Evolutionary conservation across 2,888 invertebrate species (phyloP), one percentile per base, ranked within the genome.

Genomic region (Mythimna impura): DNA sequence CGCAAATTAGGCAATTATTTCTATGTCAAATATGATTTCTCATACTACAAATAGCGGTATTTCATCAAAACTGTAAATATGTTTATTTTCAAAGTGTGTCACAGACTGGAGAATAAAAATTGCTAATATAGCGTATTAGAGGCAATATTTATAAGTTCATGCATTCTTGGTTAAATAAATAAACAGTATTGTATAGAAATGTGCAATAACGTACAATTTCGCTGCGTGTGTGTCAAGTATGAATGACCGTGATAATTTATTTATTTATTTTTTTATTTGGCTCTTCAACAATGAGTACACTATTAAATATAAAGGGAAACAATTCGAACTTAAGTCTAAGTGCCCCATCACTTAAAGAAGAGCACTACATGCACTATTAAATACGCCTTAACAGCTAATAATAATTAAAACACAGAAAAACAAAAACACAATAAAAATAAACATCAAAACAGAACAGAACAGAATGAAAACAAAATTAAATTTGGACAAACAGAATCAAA

Each of bases 11-110:
- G 58, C 73, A 60, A 65, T 58, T 75, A 65, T 54, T 74, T 30
- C 2, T 4, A 65, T 43, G 52, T 60, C 71, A 73, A 47, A 62
- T 73, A 61, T 72, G 43, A 47, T 73, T 14, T n/a, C n/a, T 55
- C 40, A 52, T 12, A 47, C 47, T 55, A 25, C 43, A 47, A 47
- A 47, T 71, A 71, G 47, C 71, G 71, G 71, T 57, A 47, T 71
- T 57, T 71, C n/a, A 71, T 71, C 14, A 47, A 57, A 71, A 71
- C 47, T 57, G 57, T 71, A 71, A 71, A 71, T 25, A 71, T 25
- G 67, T 25, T 67, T 2, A 47, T 57, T 71, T 71, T 36, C 20
- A 47, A 34, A 34, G 43, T 55, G 25, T 40, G 43, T 71, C 71
- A 47, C 30, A 22, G n/a, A 6, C 14, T 4, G 10, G 12, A 50